Conservation (phyloP, 2,888 invertebrate species). For the Xanthorhoe spadicearia region DNA sequence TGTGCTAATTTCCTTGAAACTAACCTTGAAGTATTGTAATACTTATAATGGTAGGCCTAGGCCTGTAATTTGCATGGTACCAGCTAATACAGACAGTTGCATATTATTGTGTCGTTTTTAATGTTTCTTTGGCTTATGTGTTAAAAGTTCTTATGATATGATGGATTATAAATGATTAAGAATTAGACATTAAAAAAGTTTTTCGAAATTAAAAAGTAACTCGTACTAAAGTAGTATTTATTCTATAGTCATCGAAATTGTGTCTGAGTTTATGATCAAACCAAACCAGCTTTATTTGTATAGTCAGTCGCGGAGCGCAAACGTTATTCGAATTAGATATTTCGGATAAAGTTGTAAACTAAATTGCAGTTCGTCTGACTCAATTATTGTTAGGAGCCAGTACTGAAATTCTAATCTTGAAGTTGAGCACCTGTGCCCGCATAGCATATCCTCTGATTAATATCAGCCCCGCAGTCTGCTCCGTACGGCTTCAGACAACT, state of each 20-base stretch:
- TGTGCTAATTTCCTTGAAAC: neutral
- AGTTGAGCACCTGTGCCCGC: constrained; percentile 68
- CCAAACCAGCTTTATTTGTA: constrained; percentile 28
- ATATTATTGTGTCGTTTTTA: too few species aligned
- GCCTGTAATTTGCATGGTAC: too few species aligned
- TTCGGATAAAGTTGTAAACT: constrained; percentile 46
- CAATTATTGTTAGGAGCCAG: constrained; percentile 71
- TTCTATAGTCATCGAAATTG: neutral
- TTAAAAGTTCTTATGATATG: too few species aligned
- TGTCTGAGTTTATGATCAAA: constrained; percentile 18
- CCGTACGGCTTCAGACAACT: constrained; percentile 69
- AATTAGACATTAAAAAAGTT: too few species aligned
- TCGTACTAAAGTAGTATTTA: neutral
- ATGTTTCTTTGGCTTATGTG: too few species aligned
- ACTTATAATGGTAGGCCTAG: neutral
- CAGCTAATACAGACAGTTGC: too few species aligned
- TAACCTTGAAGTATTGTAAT: neutral
- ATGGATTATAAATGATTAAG: too few species aligned
- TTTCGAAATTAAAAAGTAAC: neutral
- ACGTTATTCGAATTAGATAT: constrained; percentile 7
- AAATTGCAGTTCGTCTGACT: constrained; percentile 65
- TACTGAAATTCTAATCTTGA: constrained; percentile 72
- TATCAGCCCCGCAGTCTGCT: constrained; percentile 60
- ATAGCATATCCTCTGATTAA: constrained; percentile 78
- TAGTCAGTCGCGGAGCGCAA: constrained; percentile 33